Base-by-base conservation (phyloP, 1,140 invertebrate genomes). In the Hyphantria cunea region DNA sequence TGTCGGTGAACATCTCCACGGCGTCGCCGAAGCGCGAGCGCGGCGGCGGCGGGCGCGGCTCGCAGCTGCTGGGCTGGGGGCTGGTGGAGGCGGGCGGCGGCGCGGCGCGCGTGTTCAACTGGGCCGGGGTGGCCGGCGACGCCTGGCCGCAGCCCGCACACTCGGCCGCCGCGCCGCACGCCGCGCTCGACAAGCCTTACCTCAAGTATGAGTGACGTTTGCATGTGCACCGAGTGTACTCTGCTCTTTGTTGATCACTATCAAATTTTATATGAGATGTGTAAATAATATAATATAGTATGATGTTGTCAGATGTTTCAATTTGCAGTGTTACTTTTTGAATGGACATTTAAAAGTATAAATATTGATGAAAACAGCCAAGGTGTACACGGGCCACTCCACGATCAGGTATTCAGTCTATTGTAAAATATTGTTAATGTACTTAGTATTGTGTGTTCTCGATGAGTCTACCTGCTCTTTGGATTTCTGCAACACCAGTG, bases 1-100 rank as follows among this genome's bases (percentile, higher is more conserved):
- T 98, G 9, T 98, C 97, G 47, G 97, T 99, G 8, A 97, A 99
- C 91, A 96, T 99, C 44, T 98, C 97, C 17, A 98, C 97, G 79
- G 98, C 98, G 17, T 97, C 97, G 9, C 98, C 98, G 0, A 98
- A 98, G 82, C 94, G 84, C 6, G 86, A 84, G 55, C 76, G 37
- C 0, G 37, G 37, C 37, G n/a, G 77, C 7, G 71, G 77, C 6
- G 68, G 71, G n/a, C 67, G 55, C 11, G 47, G 79, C 13, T 78
- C 80, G 7, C 77, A 76, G 51, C 55, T 87, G 55, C 58, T 86
- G 10, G 77, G 82, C 54, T 89, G 86, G 84, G 79, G 82, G 0
- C 50, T 86, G 52, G 61, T 87, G 53, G 80, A 84, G 15, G n/a
- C 37, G 7, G 72, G 74, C 0, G 70, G 74, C 1, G 70, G 75